Conservation (phyloP, 1,140 invertebrate species). For the Drosophila ficusphila region DNA sequence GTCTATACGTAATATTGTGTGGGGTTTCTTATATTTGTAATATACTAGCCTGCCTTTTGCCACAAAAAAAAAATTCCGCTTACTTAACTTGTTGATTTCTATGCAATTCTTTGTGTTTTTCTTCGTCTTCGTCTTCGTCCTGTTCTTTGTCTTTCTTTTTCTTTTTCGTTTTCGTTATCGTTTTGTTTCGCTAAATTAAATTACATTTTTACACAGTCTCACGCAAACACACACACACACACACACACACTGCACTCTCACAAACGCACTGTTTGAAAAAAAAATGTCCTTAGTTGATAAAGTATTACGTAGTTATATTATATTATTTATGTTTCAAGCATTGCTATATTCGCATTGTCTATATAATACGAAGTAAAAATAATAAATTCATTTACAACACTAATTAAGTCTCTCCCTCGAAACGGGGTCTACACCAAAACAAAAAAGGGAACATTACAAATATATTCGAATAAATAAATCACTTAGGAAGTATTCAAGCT, state of each 20-base stretch:
- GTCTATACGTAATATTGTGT: constrained; percentile 61
- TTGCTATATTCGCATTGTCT: constrained; percentile 40
- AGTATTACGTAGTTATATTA: constrained; percentile 47
- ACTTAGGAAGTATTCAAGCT: constrained; percentile 68
- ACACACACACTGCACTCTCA: constrained; percentile 4
- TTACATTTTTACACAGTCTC: constrained; percentile 70
- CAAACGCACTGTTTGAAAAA: constrained; percentile 33
- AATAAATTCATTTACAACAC: constrained; percentile 64
- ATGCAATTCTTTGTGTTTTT: constrained; percentile 21
- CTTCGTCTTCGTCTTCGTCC: background rate
- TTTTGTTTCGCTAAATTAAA: constrained; percentile 64
- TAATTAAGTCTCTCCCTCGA: constrained; percentile 77
- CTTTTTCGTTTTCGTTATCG: background rate
- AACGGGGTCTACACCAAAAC: constrained; percentile 44
- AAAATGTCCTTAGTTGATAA: constrained; percentile 50
- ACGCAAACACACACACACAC: constrained; percentile 8
- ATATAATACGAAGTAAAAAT: constrained; percentile 39
- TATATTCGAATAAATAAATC: constrained; percentile 68
- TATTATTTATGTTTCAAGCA: constrained; percentile 60
- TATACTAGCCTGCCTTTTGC: constrained; percentile 36
- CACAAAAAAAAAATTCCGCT: constrained; percentile 65
- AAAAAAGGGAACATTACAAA: constrained; percentile 24
- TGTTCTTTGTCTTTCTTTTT: constrained; percentile 17
- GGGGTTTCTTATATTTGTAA: constrained; percentile 30
- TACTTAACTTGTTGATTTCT: constrained; percentile 35